Evolutionary conservation across 2,888 invertebrate genomes (phyloP).

Genomic region (Agonopterix arenella): DNA sequence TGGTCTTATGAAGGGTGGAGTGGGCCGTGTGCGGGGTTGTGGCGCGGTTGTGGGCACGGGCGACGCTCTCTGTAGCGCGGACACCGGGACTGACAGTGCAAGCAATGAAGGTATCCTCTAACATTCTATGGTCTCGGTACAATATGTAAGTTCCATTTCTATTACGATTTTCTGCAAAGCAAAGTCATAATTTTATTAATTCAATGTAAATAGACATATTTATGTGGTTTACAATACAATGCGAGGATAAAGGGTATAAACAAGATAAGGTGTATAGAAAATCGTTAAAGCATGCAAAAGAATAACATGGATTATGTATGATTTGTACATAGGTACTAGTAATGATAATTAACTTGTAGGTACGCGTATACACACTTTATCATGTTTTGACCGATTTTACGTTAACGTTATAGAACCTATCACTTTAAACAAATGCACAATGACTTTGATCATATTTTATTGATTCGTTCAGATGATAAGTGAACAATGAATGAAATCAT

Average conservation of each 20-base stretch:
- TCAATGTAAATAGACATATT: constrained; percentile 49
- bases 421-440: constrained; percentile 3
- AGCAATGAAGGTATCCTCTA: constrained; percentile 74
- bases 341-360: constrained; percentile 7
- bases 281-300: constrained; percentile 38
- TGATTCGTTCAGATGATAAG: too few species aligned
- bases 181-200: constrained; percentile 47
- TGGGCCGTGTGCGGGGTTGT: constrained; percentile 56
- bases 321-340: constrained; percentile 35
- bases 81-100: constrained; percentile 64
- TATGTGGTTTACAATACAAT: background rate
- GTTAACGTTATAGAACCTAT: constrained; percentile 3
- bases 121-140: constrained; percentile 63
- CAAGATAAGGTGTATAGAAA: constrained; percentile 57
- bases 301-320: constrained; percentile 34
- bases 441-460: too few species aligned
- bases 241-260: constrained; percentile 29
- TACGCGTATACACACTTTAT: constrained; percentile 48
- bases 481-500: too few species aligned
- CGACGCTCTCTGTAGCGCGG: constrained; percentile 55
- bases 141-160: constrained; percentile 30
- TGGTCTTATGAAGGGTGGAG: constrained; percentile 79
- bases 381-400: constrained; percentile 42
- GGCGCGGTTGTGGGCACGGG: constrained; percentile 49
- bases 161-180: constrained; percentile 41